Percentiles rank a stretch among this genome's conserved stretches.
These are phyloP conservation scores for Vulpes lagopus DNA, from an alignment of 2,113 vertebrate genomes.

Conservation along the genomic window DNA sequence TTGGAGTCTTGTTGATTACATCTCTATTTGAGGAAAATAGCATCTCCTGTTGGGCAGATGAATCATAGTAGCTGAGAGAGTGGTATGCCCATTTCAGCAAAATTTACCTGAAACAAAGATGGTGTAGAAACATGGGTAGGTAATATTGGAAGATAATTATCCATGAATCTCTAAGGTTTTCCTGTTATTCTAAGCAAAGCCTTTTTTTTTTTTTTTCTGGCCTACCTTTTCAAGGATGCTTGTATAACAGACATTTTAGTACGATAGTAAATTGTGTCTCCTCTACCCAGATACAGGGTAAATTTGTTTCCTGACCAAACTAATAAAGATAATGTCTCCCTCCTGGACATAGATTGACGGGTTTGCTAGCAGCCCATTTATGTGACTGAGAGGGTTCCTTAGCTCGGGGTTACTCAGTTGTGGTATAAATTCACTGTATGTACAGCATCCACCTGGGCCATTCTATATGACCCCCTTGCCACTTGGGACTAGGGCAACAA, in stretches of 20 bases:
- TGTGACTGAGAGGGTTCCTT: background rate
- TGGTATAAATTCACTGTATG: background rate
- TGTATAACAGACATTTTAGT: background rate
- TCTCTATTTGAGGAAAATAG: background rate
- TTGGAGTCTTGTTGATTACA: background rate
- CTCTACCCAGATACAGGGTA: background rate
- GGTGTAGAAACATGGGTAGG: background rate
- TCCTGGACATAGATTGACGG: background rate
- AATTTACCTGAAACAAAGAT: background rate
- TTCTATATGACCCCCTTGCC: fast-evolving
- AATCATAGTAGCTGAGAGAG: background rate
- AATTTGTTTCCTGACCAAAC: background rate
- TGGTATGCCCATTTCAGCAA: background rate
- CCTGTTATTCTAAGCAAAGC: background rate
- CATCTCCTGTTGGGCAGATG: background rate
- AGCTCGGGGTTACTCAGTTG: background rate
- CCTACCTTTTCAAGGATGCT: background rate
- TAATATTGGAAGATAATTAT: background rate
- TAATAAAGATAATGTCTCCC: background rate
- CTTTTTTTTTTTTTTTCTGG: background rate
- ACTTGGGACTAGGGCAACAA: background rate
- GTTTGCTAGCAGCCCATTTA: background rate
- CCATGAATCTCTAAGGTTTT: background rate
- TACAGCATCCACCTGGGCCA: background rate
- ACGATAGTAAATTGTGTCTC: background rate